Conservation (phyloP, 53 echinoderm and acorn worm species). For the Antedon mediterranea region DNA sequence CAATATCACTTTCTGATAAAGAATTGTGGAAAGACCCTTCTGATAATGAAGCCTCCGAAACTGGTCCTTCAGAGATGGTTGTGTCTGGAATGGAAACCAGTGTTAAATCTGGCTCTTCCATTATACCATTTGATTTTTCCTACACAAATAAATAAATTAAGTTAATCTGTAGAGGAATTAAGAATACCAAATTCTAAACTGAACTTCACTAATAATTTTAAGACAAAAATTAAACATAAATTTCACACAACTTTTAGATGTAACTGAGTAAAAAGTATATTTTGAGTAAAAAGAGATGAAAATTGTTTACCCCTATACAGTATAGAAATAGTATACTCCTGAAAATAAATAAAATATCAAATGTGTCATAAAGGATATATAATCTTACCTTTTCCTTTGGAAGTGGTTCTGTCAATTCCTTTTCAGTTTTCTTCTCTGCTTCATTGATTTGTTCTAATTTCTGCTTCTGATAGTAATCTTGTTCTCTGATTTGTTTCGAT, state of each 20-base stretch:
- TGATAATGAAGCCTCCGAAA: background rate
- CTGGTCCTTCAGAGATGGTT: constrained; percentile 10
- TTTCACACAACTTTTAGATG: no score
- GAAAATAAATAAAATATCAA: no score
- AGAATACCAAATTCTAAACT: no score
- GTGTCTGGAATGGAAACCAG: constrained; percentile 66
- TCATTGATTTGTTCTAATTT: background rate
- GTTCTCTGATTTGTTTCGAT: background rate
- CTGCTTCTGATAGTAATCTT: background rate
- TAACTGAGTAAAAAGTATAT: no score
- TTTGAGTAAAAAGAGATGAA: no score
- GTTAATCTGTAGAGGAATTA: no score
- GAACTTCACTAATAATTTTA: no score
- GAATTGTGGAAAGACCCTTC: background rate
- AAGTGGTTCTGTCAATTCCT: background rate
- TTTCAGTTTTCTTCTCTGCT: background rate
- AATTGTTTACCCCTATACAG: no score
- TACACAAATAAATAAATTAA: background rate
- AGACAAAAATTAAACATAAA: no score
- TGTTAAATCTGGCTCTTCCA: constrained; percentile 88
- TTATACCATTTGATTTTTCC: constrained; percentile 30
- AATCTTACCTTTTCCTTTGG: background rate
- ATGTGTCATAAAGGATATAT: no score
- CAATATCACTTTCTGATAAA: background rate
- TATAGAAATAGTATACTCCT: no score